Evolutionary conservation across 1,140 invertebrate species (phyloP).

Genomic region (Platorchestia sp.): DNA sequence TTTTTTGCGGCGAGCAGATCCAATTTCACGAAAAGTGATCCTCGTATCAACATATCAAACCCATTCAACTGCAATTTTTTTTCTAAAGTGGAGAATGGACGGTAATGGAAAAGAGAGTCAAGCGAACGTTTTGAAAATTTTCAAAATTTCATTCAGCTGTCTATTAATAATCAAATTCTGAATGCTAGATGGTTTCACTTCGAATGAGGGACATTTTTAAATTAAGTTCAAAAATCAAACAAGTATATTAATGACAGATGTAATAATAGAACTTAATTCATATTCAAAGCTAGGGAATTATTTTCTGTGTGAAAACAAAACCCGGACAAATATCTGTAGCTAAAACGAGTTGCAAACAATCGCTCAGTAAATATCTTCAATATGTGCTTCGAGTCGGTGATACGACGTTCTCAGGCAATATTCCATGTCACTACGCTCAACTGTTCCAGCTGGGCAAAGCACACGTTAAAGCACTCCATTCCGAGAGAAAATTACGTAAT

Average conservation of each 20-base stretch:
- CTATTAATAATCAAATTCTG: background rate
- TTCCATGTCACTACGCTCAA: background rate
- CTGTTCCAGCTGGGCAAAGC: background rate
- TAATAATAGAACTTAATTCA: no score
- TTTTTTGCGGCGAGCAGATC: background rate
- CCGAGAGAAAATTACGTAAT: constrained; percentile 12
- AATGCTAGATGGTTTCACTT: no score
- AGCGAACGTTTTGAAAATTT: background rate
- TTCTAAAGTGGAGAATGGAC: background rate
- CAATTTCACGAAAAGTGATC: background rate
- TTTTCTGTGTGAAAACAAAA: no score
- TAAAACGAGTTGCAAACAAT: no score
- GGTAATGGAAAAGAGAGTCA: background rate
- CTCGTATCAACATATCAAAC: background rate
- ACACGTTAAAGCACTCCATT: constrained; percentile 48
- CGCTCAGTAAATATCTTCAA: no score
- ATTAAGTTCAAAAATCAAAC: background rate
- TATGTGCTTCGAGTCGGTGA: no score
- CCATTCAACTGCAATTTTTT: background rate
- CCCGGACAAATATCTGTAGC: no score
- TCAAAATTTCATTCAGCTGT: background rate
- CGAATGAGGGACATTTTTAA: background rate
- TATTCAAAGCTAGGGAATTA: no score
- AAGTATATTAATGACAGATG: no score
- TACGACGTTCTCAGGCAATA: no score